Percentiles rank a stretch among this genome's conserved stretches.
Conservation (phyloP, 2,888 invertebrate genomes). For the Unio delphinus region DNA sequence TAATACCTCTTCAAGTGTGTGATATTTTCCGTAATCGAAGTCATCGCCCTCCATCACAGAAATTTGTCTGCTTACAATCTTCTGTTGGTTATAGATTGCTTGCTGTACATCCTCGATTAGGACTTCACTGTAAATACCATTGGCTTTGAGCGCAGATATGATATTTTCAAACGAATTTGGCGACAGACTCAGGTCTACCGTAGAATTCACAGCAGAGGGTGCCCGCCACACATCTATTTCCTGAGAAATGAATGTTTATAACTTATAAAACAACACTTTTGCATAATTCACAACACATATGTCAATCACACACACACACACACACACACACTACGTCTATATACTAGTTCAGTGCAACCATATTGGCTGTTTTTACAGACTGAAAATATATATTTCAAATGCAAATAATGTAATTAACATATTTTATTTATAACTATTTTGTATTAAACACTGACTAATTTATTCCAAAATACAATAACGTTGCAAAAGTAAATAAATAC, state of each 20-base stretch:
- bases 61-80: not conserved
- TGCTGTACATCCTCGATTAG: constrained; percentile 34
- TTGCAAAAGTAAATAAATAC: too few species aligned
- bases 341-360: too few species aligned
- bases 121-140: constrained; percentile 10
- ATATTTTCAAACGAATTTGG: constrained; percentile 13
- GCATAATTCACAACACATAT: too few species aligned
- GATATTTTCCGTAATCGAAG: constrained; percentile 40
- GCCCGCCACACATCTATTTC: constrained; percentile 19
- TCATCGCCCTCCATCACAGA: constrained; percentile 4
- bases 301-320: too few species aligned
- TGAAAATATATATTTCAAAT: too few species aligned
- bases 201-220: constrained; percentile 12
- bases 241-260: constrained; percentile 1
- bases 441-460: too few species aligned
- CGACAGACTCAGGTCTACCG: constrained; percentile 19
- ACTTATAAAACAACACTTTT: too few species aligned
- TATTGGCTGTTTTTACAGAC: too few species aligned
- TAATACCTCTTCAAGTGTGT: constrained; percentile 34
- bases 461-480: too few species aligned
- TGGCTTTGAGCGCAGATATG: constrained; percentile 4
- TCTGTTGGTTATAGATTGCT: constrained; percentile 21
- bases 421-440: too few species aligned
- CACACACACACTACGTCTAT: too few species aligned
- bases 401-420: too few species aligned